Evolutionary conservation across 1,140 invertebrate genomes (phyloP).

Genomic region (Bombus polaris): DNA sequence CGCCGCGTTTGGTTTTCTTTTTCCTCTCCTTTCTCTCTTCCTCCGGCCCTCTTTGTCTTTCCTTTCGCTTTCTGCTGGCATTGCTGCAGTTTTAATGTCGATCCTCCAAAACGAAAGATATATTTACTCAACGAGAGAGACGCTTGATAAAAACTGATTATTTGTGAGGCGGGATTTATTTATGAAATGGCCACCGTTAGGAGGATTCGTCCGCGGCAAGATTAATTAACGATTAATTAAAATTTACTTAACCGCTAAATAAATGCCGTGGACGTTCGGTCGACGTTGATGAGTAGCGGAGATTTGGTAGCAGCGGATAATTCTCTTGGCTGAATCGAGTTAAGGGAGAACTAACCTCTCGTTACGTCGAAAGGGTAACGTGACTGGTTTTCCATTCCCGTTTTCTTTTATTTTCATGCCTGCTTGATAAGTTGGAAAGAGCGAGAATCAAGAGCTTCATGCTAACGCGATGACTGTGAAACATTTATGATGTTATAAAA

Average conservation of each 20-base stretch:
- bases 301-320: not conserved
- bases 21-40: not conserved
- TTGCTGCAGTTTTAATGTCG: not conserved
- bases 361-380: not conserved
- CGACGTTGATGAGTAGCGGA: slow-evolving; percentile 3
- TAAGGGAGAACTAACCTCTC: not conserved
- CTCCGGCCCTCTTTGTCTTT: not conserved
- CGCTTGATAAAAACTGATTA: not conserved
- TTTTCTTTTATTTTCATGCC: not conserved
- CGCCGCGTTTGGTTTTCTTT: not conserved
- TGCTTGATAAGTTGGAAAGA: not conserved
- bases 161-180: slow-evolving; percentile 8
- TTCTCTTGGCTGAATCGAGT: not conserved
- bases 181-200: not conserved
- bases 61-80: not conserved
- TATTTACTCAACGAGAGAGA: not conserved
- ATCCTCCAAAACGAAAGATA: no score
- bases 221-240: slow-evolving; percentile 51
- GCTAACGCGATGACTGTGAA: not conserved
- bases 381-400: not conserved
- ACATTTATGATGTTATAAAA: not conserved
- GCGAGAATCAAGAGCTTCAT: no score
- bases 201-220: not conserved
- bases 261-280: not conserved
- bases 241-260: slow-evolving; percentile 47